Percentiles rank a stretch among this genome's conserved stretches.
Evolutionary conservation across 2,888 invertebrate species (phyloP).

Genomic region (Thera britannica): DNA sequence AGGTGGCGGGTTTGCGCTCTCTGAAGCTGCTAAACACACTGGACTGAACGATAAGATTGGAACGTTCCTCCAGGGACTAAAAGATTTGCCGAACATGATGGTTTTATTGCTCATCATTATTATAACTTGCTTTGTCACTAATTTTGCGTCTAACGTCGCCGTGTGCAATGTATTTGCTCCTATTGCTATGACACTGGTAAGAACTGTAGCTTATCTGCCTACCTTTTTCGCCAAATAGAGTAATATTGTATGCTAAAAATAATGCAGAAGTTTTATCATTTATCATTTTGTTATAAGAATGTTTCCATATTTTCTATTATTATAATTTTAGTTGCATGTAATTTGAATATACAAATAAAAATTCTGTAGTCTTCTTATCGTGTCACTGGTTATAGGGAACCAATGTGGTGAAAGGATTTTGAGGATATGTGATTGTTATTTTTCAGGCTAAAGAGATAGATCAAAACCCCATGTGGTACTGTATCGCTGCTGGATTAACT

Average conservation of each 20-base stretch:
- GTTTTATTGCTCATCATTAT: slow-evolving; percentile 57
- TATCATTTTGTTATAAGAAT: too few relatives aligned
- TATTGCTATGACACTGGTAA: slow-evolving; percentile 69
- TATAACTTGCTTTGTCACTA: slow-evolving; percentile 61
- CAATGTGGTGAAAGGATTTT: too few relatives aligned
- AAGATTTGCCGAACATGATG: slow-evolving; percentile 47
- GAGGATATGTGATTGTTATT: neutral
- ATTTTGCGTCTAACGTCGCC: slow-evolving; percentile 75
- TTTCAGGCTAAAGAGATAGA: slow-evolving; percentile 62
- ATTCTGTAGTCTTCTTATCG: too few relatives aligned
- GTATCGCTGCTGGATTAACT: slow-evolving; percentile 57
- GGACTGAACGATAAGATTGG: slow-evolving; percentile 64
- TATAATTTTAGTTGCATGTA: too few relatives aligned
- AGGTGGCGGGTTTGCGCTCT: slow-evolving; percentile 71
- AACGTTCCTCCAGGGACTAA: slow-evolving; percentile 45
- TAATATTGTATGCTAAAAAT: too few relatives aligned
- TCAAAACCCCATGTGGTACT: slow-evolving; percentile 63
- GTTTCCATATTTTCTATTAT: too few relatives aligned
- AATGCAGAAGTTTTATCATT: too few relatives aligned
- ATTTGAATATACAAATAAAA: too few relatives aligned
- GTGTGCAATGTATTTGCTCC: slow-evolving; percentile 68
- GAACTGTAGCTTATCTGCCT: neutral
- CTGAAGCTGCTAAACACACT: slow-evolving; percentile 55
- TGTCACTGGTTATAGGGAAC: too few relatives aligned
- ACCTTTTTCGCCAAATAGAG: too few relatives aligned